Evolutionary conservation across 2,797 vertebrate species (phyloP), one percentile per base, ranked within the genome.

Genomic region (Pygocentrus nattereri): DNA sequence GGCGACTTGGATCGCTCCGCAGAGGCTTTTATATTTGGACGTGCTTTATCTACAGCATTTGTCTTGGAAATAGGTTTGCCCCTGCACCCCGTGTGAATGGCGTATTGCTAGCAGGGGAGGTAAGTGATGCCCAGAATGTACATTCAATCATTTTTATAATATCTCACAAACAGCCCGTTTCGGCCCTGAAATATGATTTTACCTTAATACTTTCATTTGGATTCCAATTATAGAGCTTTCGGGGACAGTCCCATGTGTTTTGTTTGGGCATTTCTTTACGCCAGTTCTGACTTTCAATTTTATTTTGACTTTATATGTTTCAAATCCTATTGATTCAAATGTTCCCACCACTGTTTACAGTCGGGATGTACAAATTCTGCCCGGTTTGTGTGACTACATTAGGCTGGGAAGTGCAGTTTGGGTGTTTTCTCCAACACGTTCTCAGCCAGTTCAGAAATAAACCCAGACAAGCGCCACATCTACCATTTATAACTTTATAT

Each of bases 61-160:
- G 70, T 81, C 30, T 61, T 27, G 41, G 54, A 81, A 81, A 76
- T 76, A 38, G 65, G 27, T 76, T 27, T 38, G 65, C 30, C 16
- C 27, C 41, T 19, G 61, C 38, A 47, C 61, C 30, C 23, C 31
- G 34, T n/a, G 41, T 18, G 38, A 31, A 27, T 61, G 2, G 23
- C 38, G 16, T 13, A 38, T 69, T 62, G 47, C 54, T 34, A 61
- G 65, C 80, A 81, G 27, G 73, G 52, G 30, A 69, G 50, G 25
- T 47, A 65, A 75, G 11, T 34, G 81, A 81, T 69, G 47, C 27
- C 52, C 65, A 49, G 30, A 61, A 75, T 76, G 54, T n/a, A 50
- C 69, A 58, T 81, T 76, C 62, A 18, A 61, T 70, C 73, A 69
- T 74, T 69, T 74, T 52, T 52, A 38, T 56, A 81, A 70, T 52